Evolutionary conservation across 2,888 invertebrate genomes (phyloP).

Genomic region (Tenodera sinensis): DNA sequence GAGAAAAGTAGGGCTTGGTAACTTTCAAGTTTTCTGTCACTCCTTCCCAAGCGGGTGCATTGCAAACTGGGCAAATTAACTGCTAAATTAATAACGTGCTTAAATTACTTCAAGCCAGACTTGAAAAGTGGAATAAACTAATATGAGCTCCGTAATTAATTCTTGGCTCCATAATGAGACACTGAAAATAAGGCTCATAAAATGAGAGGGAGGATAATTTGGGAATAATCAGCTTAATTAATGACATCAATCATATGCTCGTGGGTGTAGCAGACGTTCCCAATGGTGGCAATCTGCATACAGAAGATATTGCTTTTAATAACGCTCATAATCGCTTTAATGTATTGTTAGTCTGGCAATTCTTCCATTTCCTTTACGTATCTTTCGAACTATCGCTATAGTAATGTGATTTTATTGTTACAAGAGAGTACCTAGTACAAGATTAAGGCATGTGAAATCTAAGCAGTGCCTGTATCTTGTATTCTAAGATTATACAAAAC

Average conservation of each 20-base stretch:
- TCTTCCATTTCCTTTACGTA: no score
- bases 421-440: no score
- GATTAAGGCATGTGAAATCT: no score
- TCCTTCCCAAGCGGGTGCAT: not conserved
- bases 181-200: not conserved
- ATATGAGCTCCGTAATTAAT: not conserved
- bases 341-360: no score
- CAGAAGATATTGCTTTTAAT: not conserved
- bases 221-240: not conserved
- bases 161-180: not conserved
- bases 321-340: no score
- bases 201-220: not conserved
- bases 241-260: not conserved
- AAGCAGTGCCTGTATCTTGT: no score
- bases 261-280: not conserved
- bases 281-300: not conserved
- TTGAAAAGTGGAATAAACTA: not conserved
- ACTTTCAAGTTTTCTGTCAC: not conserved
- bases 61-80: not conserved
- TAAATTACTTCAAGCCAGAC: not conserved
- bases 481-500: no score
- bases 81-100: not conserved
- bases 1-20: not conserved
- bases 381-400: no score
- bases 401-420: no score